Evolutionary conservation across 35 echinoderm and acorn worm genomes (phyloP).

Genomic region (Holothuria glaberrima): DNA sequence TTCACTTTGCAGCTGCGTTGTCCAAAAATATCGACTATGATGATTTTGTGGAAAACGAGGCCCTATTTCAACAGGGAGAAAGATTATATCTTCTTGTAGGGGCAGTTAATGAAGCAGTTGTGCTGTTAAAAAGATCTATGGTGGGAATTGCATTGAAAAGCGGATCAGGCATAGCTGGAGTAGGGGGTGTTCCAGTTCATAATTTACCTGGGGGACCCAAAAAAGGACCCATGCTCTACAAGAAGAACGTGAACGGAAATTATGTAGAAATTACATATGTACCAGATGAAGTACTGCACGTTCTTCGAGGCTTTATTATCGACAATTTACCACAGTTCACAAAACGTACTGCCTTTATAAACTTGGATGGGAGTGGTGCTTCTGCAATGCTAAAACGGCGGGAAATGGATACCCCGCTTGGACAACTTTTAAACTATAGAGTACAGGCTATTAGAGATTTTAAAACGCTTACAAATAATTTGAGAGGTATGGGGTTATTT

Average conservation of each 20-base stretch:
- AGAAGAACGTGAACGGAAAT: neutral
- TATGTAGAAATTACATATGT: neutral
- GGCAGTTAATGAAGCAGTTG: neutral
- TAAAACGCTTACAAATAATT: neutral
- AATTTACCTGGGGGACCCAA: too few relatives aligned
- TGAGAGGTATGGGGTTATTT: neutral
- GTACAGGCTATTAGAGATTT: neutral
- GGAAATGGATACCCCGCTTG: neutral
- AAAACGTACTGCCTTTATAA: neutral
- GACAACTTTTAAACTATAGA: slow-evolving; percentile 8
- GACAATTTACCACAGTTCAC: neutral
- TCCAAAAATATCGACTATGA: neutral
- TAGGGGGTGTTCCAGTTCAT: too few relatives aligned
- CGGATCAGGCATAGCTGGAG: neutral
- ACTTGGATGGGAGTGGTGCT: neutral
- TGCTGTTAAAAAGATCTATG: neutral
- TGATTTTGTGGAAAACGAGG: neutral
- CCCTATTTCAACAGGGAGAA: neutral
- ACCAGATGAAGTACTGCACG: slow-evolving; percentile 12
- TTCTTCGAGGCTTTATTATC: neutral
- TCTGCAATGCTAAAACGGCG: neutral
- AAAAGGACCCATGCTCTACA: neutral
- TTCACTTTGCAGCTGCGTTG: neutral
- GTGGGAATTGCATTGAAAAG: neutral
- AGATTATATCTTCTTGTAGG: neutral